phyloP scores from a whole-genome alignment of 2,113 vertebrate genomes.

The Lampris incognitus region DNA sequence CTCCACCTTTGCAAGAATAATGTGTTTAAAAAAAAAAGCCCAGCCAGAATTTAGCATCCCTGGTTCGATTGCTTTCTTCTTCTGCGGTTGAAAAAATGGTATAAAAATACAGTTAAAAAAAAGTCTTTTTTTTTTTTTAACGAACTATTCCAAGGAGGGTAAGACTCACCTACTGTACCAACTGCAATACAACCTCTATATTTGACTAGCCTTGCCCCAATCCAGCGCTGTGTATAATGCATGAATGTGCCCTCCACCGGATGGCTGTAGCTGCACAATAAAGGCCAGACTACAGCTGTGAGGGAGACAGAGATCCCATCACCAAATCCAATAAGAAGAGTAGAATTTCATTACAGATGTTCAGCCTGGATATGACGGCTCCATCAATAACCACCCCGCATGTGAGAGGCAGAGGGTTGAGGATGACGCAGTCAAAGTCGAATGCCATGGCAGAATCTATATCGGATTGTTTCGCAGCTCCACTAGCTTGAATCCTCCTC shows the following conservation, averaged over 20 bases:
- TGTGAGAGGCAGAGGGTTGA: conserved; percentile 68
- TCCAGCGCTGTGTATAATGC: conserved; percentile 28
- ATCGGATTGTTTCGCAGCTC: conserved; percentile 67
- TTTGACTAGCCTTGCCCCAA: conserved; percentile 10
- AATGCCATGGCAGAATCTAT: conserved; percentile 64
- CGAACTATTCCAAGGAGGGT: conserved; percentile 26
- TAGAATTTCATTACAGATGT: conserved; percentile 82
- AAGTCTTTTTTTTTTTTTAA: background rate
- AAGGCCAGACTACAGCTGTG: conserved; percentile 68
- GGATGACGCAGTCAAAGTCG: conserved; percentile 67
- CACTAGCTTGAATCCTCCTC: conserved; percentile 47
- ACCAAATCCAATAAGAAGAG: conserved; percentile 77
- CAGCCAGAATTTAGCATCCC: conserved; percentile 26
- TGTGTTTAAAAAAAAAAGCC: conserved; percentile 9
- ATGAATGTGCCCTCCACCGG: conserved; percentile 23
- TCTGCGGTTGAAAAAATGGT: conserved; percentile 29
- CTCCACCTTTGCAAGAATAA: conserved; percentile 21
- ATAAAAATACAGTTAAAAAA: conserved; percentile 39
- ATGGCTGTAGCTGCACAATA: conserved; percentile 58
- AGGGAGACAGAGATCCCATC: conserved; percentile 70
- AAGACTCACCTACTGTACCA: conserved; percentile 35
- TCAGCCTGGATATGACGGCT: conserved; percentile 78
- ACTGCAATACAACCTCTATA: conserved; percentile 25
- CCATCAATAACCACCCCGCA: conserved; percentile 80
- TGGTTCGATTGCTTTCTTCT: conserved; percentile 31